Evolutionary conservation across 2,888 invertebrate species (phyloP).

Genomic region (Timema cristinae): DNA sequence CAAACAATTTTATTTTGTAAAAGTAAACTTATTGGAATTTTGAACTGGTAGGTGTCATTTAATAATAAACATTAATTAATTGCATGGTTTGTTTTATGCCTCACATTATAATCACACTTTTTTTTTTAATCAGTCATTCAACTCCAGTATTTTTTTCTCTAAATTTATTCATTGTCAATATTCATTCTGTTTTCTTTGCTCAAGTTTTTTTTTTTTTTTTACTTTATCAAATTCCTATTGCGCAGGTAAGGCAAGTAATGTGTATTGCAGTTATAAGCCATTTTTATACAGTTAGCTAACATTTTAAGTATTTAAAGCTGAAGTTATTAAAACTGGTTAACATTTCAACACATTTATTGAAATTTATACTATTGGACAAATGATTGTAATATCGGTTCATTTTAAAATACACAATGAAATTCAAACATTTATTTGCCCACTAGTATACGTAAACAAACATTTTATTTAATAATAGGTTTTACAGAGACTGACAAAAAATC

Average conservation of each 20-base stretch:
- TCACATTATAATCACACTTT: not conserved
- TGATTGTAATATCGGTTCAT: not conserved
- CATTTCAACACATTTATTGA: not conserved
- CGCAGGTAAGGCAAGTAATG: conserved; percentile 11
- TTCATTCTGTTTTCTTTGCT: not conserved
- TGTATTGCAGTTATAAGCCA: conserved; percentile 13
- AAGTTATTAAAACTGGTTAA: not conserved
- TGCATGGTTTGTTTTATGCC: not conserved
- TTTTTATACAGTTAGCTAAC: not conserved
- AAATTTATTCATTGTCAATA: not conserved
- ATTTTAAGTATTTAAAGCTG: not conserved
- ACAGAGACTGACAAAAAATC: not conserved
- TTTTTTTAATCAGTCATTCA: conserved; percentile 11
- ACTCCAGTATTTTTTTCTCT: not conserved
- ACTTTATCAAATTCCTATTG: conserved; percentile 3
- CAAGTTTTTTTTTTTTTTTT: too few relatives aligned
- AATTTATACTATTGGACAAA: not conserved
- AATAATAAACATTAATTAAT: too few relatives aligned
- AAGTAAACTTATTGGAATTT: too few relatives aligned
- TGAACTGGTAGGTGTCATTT: too few relatives aligned
- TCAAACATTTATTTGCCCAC: not conserved
- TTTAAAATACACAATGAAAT: not conserved
- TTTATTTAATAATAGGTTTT: not conserved
- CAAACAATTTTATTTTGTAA: too few relatives aligned
- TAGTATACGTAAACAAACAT: not conserved